Conservation (phyloP, 2,888 invertebrate genomes). For the Heliothis peltigera region DNA sequence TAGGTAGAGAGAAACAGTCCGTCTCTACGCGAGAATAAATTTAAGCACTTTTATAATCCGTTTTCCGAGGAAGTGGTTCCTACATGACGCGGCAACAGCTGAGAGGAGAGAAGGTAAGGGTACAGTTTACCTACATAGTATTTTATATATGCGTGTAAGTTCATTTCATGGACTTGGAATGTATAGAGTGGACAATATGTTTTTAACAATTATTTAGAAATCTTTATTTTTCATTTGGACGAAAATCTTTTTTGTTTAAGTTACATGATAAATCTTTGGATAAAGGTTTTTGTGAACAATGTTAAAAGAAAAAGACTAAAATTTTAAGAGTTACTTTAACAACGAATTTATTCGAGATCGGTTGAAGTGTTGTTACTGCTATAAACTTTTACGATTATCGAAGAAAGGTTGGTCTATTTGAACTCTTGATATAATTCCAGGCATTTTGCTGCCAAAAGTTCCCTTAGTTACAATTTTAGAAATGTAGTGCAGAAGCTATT, state of each 20-base stretch:
- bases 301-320: constrained; percentile 17
- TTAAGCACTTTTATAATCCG: constrained; percentile 66
- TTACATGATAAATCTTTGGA: background rate
- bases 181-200: constrained; percentile 13
- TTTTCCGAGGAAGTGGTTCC: constrained; percentile 65
- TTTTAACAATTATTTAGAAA: background rate
- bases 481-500: constrained; percentile 27
- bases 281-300: constrained; percentile 15
- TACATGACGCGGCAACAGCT: constrained; percentile 74
- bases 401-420: constrained; percentile 14
- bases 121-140: constrained; percentile 27
- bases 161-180: constrained; percentile 17
- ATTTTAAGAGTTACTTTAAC: constrained; percentile 28
- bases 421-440: constrained; percentile 26
- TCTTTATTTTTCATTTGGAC: too few relatives aligned
- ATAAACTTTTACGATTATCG: constrained; percentile 37
- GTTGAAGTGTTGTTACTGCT: constrained; percentile 44
- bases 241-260: constrained; percentile 1
- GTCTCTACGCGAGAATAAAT: constrained; percentile 46
- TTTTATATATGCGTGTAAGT: constrained; percentile 29
- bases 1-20: constrained; percentile 47
- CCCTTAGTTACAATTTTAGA: constrained; percentile 20
- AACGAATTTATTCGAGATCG: constrained; percentile 21
- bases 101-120: constrained; percentile 57
- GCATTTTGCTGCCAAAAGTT: constrained; percentile 26